phyloP scores from a whole-genome alignment of 1,140 invertebrate species.

The Pogonus chalceus region DNA sequence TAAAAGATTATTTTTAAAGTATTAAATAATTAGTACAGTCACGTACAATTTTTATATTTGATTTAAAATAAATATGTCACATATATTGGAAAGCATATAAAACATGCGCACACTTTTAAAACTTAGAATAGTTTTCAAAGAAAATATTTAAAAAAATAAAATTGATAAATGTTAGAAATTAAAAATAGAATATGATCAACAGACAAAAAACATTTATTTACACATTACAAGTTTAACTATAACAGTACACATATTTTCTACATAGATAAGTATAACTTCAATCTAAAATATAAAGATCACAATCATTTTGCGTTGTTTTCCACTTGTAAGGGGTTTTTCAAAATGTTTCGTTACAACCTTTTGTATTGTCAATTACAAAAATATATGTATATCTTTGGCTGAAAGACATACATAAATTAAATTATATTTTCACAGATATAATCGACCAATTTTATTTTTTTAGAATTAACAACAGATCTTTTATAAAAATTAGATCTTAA shows the following conservation, averaged over 20 bases:
- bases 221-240: not conserved
- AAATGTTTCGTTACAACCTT: too few species aligned
- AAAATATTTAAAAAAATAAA: too few species aligned
- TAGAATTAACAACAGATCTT: too few species aligned
- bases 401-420: not conserved
- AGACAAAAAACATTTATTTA: not conserved
- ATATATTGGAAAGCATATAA: too few species aligned
- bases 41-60: too few species aligned
- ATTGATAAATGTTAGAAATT: too few species aligned
- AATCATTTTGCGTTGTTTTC: not conserved
- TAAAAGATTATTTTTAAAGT: too few species aligned
- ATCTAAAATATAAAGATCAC: not conserved
- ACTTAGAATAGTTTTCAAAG: too few species aligned
- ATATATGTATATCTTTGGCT: constrained; percentile 6
- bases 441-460: not conserved
- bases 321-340: not conserved
- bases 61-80: too few species aligned
- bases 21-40: too few species aligned
- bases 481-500: too few species aligned
- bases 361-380: not conserved
- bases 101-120: too few species aligned
- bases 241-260: not conserved
- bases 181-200: not conserved
- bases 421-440: not conserved
- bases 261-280: not conserved